A percentile compares a stretch with the other conserved stretches of the same genome.
These are phyloP conservation scores for Sinocyclocheilus anophthalmus DNA, from an alignment of 2,113 vertebrate species.

Conservation along the genomic window DNA sequence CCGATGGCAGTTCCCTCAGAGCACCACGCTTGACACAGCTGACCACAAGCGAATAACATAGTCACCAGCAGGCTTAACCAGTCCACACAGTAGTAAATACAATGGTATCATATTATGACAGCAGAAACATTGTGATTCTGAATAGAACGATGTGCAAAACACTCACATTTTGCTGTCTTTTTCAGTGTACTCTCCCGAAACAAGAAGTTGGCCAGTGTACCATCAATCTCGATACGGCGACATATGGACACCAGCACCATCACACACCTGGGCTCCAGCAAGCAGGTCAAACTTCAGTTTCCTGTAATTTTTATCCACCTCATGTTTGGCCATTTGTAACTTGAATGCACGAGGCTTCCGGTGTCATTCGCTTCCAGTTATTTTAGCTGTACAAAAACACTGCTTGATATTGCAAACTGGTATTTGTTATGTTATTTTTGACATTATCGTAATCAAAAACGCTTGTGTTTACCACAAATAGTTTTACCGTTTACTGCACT, in stretches of 20 bases:
- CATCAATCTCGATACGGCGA: constrained; percentile 92
- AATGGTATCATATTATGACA: accelerated
- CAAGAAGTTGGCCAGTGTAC: constrained; percentile 97
- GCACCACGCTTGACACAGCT: constrained; percentile 85
- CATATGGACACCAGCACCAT: constrained; percentile 93
- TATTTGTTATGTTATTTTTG: too few relatives aligned
- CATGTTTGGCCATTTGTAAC: too few relatives aligned
- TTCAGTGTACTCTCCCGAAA: constrained; percentile 96
- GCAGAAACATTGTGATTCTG: not conserved
- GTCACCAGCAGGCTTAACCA: too few relatives aligned
- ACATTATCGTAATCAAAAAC: too few relatives aligned
- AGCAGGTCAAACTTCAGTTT: constrained; percentile 81
- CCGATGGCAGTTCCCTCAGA: constrained; percentile 89
- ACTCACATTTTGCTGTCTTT: constrained; percentile 32
- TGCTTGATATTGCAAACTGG: too few relatives aligned
- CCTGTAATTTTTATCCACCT: too few relatives aligned
- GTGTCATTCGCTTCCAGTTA: too few relatives aligned
- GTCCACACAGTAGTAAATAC: constrained; percentile 91
- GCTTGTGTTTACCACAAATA: too few relatives aligned
- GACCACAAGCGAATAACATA: too few relatives aligned
- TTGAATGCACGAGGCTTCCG: too few relatives aligned
- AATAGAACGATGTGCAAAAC: not conserved
- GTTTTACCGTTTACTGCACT: too few relatives aligned
- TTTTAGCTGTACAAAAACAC: too few relatives aligned
- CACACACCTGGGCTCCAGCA: constrained; percentile 91